A percentile compares a stretch with the other conserved stretches of the same genome.
phyloP scores from a whole-genome alignment of 2,113 vertebrate species.

The Chlorocebus sabaeus region DNA sequence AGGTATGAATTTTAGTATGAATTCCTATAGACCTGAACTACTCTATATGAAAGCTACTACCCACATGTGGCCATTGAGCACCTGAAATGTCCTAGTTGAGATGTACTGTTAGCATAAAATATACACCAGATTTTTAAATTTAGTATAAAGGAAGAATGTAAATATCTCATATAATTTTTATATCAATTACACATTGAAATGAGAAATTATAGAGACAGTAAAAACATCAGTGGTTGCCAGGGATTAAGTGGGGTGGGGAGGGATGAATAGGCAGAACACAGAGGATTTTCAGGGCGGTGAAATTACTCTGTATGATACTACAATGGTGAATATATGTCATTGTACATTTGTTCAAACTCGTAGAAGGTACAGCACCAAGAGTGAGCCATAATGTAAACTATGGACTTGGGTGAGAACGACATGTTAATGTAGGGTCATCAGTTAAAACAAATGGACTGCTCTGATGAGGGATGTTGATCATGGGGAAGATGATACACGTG shows the following conservation, averaged over 20 bases:
- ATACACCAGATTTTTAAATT: neutral
- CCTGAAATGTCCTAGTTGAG: neutral
- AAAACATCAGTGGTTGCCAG: neutral
- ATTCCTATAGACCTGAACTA: neutral
- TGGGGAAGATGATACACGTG: neutral
- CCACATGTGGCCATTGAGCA: neutral
- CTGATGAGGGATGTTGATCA: neutral
- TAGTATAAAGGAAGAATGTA: neutral
- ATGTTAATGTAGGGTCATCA: neutral
- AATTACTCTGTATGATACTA: neutral
- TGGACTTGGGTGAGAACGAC: neutral
- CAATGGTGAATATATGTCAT: neutral
- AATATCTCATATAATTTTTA: slow-evolving; percentile 9
- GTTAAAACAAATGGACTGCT: neutral
- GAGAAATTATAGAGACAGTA: neutral
- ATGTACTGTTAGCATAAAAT: neutral
- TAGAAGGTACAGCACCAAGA: neutral
- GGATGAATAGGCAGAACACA: neutral
- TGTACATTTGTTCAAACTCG: neutral
- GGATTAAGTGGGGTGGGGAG: neutral
- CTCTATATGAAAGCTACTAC: neutral
- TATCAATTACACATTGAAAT: neutral
- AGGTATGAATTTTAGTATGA: neutral
- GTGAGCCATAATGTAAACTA: neutral
- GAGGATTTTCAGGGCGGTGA: neutral